Evolutionary conservation across 2,113 vertebrate genomes (phyloP).

Genomic region (Climacteris rufus): DNA sequence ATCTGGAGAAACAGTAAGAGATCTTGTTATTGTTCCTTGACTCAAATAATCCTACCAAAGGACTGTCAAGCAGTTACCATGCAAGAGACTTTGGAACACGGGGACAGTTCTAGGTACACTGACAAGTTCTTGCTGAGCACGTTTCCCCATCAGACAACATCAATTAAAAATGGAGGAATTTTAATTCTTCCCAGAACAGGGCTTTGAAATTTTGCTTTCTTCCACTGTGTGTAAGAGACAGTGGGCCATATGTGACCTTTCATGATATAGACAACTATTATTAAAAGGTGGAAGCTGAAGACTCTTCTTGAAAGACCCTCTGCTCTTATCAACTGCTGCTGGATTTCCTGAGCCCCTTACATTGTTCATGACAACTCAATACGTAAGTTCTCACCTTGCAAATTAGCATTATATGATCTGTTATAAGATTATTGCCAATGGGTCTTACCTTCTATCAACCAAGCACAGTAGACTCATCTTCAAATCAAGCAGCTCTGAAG

Average conservation of each 20-base stretch:
- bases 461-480: neutral
- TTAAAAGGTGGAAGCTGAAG: neutral
- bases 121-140: neutral
- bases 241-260: neutral
- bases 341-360: neutral
- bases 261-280: neutral
- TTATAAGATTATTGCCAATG: neutral
- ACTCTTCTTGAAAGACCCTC: neutral
- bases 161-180: neutral
- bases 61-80: neutral
- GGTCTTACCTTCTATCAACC: neutral
- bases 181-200: neutral
- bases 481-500: neutral
- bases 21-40: slow-evolving; percentile 14
- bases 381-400: neutral
- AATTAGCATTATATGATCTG: neutral
- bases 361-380: neutral
- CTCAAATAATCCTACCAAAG: neutral
- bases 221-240: neutral
- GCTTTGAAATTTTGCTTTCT: neutral
- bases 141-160: neutral
- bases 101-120: neutral
- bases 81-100: neutral
- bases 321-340: neutral
- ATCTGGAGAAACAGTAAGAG: slow-evolving; percentile 53